Conservation (phyloP, 2,797 vertebrate genomes). For the Hozukius guyotensis region DNA sequence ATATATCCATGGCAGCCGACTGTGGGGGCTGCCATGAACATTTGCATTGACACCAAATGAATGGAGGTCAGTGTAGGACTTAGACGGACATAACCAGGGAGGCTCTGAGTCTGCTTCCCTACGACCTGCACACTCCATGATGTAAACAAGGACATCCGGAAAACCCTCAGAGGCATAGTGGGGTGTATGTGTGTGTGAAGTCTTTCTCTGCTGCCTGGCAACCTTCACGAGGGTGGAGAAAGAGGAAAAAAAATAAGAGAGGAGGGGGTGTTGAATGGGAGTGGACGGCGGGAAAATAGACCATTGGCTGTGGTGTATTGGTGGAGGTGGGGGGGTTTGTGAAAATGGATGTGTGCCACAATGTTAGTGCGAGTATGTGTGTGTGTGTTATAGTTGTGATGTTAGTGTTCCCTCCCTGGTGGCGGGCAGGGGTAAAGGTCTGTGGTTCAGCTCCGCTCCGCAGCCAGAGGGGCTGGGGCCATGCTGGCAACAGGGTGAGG, state of each 20-base stretch:
- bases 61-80: constrained; percentile 61
- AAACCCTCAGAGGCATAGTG: constrained; percentile 79
- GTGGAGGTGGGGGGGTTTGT: constrained; percentile 24
- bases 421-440: constrained; percentile 66
- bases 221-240: constrained; percentile 71
- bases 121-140: constrained; percentile 76
- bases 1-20: background rate
- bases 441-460: constrained; percentile 63
- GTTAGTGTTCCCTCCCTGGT: constrained; percentile 68
- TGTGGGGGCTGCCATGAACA: constrained; percentile 1
- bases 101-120: constrained; percentile 65
- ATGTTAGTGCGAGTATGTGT: constrained; percentile 34
- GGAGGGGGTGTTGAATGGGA: constrained; percentile 56
- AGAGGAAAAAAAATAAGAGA: constrained; percentile 37
- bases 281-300: constrained; percentile 73
- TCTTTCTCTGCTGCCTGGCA: constrained; percentile 82
- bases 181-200: constrained; percentile 78
- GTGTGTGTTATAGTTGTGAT: constrained; percentile 59
- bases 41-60: constrained; percentile 55
- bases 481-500: constrained; percentile 75
- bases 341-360: constrained; percentile 67
- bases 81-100: constrained; percentile 57
- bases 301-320: constrained; percentile 66
- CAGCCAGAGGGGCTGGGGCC: constrained; percentile 73
- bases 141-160: constrained; percentile 84